Conservation (phyloP, 2,888 invertebrate genomes). For the Ichneumon xanthorius region DNA sequence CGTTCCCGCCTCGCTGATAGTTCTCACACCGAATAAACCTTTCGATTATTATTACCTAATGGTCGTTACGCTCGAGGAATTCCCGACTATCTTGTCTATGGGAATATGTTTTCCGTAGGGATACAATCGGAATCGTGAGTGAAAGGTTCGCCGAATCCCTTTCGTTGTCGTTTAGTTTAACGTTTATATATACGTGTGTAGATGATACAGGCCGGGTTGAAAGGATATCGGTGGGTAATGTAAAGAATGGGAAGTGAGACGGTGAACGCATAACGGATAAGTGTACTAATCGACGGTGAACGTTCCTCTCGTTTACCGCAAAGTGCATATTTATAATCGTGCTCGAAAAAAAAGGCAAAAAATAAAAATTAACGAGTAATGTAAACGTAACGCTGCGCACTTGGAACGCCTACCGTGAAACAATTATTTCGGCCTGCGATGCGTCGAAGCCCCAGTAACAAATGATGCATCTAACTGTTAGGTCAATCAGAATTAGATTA, state of each 20-base stretch:
- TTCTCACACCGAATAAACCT: conserved; percentile 65
- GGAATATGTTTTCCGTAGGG: conserved; percentile 66
- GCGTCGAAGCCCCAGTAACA: conserved; percentile 25
- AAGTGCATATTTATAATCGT: conserved; percentile 47
- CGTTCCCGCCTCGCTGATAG: conserved; percentile 15
- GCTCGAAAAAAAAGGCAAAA: conserved; percentile 9
- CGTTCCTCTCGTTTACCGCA: conserved; percentile 36
- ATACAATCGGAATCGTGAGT: conserved; percentile 75
- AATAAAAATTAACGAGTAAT: background rate
- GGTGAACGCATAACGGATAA: conserved; percentile 54
- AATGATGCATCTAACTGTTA: conserved; percentile 51
- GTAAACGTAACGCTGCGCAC: conserved; percentile 1
- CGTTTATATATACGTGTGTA: conserved; percentile 18
- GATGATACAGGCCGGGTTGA: conserved; percentile 40
- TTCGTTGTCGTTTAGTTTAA: conserved; percentile 69
- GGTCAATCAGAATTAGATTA: conserved; percentile 54
- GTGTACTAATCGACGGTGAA: conserved; percentile 35
- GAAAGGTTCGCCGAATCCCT: conserved; percentile 75
- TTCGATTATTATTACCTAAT: conserved; percentile 70
- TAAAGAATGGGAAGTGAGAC: conserved; percentile 17
- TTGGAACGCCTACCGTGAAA: conserved; percentile 33
- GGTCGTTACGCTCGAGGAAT: conserved; percentile 68
- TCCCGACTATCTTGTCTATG: conserved; percentile 59
- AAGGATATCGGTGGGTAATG: conserved; percentile 48
- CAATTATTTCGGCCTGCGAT: conserved; percentile 10